Evolutionary conservation across 2,113 vertebrate species (phyloP).

Genomic region (Castor canadensis): DNA sequence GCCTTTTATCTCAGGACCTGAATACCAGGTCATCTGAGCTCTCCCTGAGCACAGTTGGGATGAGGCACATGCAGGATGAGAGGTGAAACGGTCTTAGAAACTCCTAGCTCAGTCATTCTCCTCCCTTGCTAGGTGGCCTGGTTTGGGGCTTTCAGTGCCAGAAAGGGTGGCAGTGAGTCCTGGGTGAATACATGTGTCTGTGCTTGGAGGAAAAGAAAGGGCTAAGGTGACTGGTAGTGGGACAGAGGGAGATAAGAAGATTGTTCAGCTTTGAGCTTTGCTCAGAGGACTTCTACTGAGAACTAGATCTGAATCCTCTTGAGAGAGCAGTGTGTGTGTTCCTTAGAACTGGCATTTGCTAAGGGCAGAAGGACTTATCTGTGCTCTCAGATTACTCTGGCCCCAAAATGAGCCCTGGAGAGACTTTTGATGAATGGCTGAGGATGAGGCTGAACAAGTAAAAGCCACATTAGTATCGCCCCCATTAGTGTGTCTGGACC

Average conservation of each 20-base stretch:
- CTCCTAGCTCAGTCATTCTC: background rate
- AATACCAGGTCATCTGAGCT: background rate
- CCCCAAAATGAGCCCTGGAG: background rate
- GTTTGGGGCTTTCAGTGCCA: background rate
- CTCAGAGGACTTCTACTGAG: background rate
- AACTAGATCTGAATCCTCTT: background rate
- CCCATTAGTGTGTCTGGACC: background rate
- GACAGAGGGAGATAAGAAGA: background rate
- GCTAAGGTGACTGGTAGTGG: background rate
- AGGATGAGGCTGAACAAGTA: too few species aligned
- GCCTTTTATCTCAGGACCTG: background rate
- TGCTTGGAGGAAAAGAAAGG: background rate
- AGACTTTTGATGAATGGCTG: background rate
- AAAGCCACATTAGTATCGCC: background rate
- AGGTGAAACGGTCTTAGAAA: background rate
- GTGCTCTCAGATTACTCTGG: background rate
- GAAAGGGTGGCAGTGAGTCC: background rate
- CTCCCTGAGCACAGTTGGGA: background rate
- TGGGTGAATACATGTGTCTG: fast-evolving
- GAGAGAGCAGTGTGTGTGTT: background rate
- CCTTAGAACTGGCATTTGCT: background rate
- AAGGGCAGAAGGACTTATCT: background rate
- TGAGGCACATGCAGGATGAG: background rate
- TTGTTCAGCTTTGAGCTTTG: background rate
- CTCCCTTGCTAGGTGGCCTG: background rate